These are phyloP conservation scores for Anarhynchus alexandrinus DNA, from an alignment of 2,113 vertebrate species.

Conservation along the genomic window DNA sequence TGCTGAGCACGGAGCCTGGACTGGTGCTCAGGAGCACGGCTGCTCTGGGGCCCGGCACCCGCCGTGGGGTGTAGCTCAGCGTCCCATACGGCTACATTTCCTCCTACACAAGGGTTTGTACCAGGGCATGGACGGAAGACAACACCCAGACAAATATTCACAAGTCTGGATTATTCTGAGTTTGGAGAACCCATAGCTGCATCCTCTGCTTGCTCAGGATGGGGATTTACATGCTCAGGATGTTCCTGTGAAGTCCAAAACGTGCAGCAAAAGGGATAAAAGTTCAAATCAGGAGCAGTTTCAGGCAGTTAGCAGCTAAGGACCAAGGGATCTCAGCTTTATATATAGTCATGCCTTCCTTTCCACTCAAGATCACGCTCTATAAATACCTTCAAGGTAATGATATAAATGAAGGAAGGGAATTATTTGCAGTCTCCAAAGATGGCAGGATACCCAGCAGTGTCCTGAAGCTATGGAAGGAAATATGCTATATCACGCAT, in stretches of 20 bases:
- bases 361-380: conserved; percentile 28
- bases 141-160: background rate
- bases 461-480: conserved; percentile 57
- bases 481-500: background rate
- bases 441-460: conserved; percentile 42
- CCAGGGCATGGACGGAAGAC: background rate
- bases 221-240: background rate
- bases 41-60: background rate
- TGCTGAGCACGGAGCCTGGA: background rate
- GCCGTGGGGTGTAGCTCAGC: background rate
- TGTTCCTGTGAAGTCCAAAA: background rate
- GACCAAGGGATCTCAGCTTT: conserved; percentile 36
- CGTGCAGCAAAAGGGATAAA: background rate
- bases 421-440: conserved; percentile 60
- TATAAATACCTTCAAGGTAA: conserved; percentile 69
- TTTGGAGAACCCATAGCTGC: background rate
- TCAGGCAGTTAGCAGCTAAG: background rate
- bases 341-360: conserved; percentile 51
- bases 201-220: background rate
- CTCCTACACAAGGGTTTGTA: background rate
- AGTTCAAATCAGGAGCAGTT: background rate
- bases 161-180: background rate
- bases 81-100: background rate
- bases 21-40: rapidly evolving
- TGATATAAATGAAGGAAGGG: conserved; percentile 59